These are phyloP conservation scores for Hormaphis cornu DNA, from an alignment of 1,140 invertebrate species.

Conservation along the genomic window DNA sequence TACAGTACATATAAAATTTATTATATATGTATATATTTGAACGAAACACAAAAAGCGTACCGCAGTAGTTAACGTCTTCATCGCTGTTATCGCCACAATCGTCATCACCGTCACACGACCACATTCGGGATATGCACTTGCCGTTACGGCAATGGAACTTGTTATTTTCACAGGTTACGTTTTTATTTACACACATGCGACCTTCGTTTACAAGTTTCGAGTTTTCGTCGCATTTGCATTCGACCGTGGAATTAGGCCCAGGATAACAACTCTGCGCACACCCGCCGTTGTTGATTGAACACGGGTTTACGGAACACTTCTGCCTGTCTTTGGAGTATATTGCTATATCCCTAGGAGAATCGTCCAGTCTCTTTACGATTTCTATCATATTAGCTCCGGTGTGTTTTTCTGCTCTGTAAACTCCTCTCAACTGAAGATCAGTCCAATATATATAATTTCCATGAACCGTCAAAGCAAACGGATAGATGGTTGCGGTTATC, in stretches of 20 bases:
- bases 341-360: conserved; percentile 83
- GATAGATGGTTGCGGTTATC: conserved; percentile 86
- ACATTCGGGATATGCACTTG: conserved; percentile 88
- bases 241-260: conserved; percentile 66
- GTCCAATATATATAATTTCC: conserved; percentile 95
- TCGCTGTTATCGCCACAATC: conserved; percentile 92
- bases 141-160: conserved; percentile 92
- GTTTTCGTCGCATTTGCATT: conserved; percentile 78
- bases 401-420: conserved; percentile 93
- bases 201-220: conserved; percentile 85
- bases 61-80: conserved; percentile 84
- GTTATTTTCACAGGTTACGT: conserved; percentile 74
- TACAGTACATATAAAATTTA: not conserved
- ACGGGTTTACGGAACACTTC: conserved; percentile 73
- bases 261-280: conserved; percentile 93
- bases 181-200: conserved; percentile 78
- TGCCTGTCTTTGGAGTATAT: conserved; percentile 74
- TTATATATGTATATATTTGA: not conserved
- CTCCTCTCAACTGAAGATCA: conserved; percentile 84
- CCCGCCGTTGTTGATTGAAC: conserved; percentile 86
- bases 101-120: conserved; percentile 89
- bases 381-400: conserved; percentile 91
- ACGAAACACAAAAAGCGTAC: conserved; percentile 45
- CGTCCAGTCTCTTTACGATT: conserved; percentile 83
- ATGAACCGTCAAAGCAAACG: conserved; percentile 88